A percentile compares a stretch with the other conserved stretches of the same genome.
Conservation (phyloP, 23 tunicate species). For the Pegea sp. region DNA sequence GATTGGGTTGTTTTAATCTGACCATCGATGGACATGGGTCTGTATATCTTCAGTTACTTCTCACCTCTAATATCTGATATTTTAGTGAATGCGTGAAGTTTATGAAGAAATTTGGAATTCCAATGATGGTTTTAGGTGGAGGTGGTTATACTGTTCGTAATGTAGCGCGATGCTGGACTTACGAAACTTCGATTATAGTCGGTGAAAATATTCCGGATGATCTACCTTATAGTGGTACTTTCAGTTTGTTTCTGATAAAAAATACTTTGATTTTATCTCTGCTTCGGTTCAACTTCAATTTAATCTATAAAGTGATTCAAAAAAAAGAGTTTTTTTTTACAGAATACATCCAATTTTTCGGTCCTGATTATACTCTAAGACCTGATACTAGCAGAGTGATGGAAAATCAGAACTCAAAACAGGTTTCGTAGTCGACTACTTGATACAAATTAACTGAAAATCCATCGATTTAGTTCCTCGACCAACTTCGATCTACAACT, state of each 20-base stretch:
- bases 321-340: neutral
- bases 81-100: constrained; percentile 66
- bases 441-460: neutral
- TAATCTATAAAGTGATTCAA: too few species aligned
- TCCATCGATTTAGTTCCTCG: constrained; percentile 17
- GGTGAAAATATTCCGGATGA: constrained; percentile 72
- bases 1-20: constrained; percentile 93
- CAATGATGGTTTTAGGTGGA: constrained; percentile 94
- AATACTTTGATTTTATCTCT: too few species aligned
- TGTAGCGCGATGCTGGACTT: constrained; percentile 99
- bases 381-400: constrained; percentile 93
- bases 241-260: neutral
- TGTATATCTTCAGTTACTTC: neutral
- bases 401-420: constrained; percentile 89
- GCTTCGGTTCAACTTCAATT: too few species aligned
- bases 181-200: constrained; percentile 96
- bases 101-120: constrained; percentile 89
- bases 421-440: neutral
- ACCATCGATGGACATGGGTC: constrained; percentile 93
- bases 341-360: constrained; percentile 91
- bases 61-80: neutral
- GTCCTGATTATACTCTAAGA: constrained; percentile 78
- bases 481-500: constrained; percentile 39
- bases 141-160: constrained; percentile 97
- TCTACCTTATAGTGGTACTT: constrained; percentile 54